phyloP scores from a whole-genome alignment of 2,797 vertebrate genomes.

The Dipus sagitta region DNA sequence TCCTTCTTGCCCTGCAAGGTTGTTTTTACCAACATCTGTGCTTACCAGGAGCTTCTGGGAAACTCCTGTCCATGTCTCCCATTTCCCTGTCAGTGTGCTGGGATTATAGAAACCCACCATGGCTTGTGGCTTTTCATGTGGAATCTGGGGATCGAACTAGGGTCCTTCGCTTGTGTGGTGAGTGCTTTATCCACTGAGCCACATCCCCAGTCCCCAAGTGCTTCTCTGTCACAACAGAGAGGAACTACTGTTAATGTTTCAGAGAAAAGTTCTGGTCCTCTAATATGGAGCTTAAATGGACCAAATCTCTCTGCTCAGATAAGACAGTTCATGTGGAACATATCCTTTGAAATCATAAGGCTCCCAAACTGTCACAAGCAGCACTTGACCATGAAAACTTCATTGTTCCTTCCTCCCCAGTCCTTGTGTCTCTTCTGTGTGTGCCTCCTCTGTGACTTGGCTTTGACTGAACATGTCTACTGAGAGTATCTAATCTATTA shows the following conservation, averaged over 20 bases:
- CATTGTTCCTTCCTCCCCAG: not conserved
- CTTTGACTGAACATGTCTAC: not conserved
- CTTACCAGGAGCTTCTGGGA: not conserved
- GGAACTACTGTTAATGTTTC: not conserved
- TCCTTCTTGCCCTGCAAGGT: too few species aligned
- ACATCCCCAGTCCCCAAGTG: not conserved
- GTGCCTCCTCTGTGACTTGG: not conserved
- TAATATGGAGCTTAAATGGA: not conserved
- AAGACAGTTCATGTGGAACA: not conserved
- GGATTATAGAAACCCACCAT: not conserved
- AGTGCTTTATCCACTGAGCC: not conserved
- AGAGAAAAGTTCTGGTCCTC: not conserved
- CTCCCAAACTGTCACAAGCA: not conserved
- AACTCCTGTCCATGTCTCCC: not conserved
- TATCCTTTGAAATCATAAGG: not conserved
- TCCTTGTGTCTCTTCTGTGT: not conserved
- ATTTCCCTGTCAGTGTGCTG: too few species aligned
- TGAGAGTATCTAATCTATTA: not conserved
- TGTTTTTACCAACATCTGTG: too few species aligned
- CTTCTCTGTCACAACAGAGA: slow-evolving; percentile 24
- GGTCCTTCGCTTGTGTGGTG: not conserved
- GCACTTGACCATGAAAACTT: fast-evolving
- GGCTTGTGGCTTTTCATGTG: not conserved
- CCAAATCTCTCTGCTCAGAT: not conserved
- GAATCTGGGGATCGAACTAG: not conserved